Conservation (phyloP, 2,113 vertebrate species). For the Calidris pugnax region DNA sequence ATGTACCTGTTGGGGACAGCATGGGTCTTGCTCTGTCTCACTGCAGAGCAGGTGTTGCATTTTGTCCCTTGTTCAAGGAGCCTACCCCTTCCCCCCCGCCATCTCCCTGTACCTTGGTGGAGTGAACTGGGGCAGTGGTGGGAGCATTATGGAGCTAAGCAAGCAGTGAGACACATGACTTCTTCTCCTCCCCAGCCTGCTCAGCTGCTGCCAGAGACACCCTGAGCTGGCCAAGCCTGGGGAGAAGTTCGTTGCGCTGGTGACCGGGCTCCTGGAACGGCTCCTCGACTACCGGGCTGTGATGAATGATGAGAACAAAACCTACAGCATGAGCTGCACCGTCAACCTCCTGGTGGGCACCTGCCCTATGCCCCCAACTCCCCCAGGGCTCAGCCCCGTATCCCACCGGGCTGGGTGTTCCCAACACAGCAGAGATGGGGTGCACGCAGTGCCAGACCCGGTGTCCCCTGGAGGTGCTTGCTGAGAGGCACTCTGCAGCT, state of each 20-base stretch:
- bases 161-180: rapidly evolving
- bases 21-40: rapidly evolving
- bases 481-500: background rate
- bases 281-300: constrained; percentile 67
- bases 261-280: constrained; percentile 57
- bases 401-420: background rate
- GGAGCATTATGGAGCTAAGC: background rate
- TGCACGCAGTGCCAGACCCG: rapidly evolving
- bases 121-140: background rate
- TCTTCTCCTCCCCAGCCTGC: constrained; percentile 8
- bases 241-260: constrained; percentile 25
- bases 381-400: rapidly evolving
- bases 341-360: constrained; percentile 67
- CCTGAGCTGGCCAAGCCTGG: constrained; percentile 19
- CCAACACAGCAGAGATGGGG: background rate
- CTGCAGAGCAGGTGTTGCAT: background rate
- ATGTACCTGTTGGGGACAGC: too few species aligned
- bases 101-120: too few species aligned
- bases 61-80: background rate
- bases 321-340: constrained; percentile 71
- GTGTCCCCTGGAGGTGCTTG: background rate
- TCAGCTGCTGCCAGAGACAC: constrained; percentile 52
- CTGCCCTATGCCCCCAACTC: too few species aligned
- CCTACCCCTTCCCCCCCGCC: rapidly evolving
- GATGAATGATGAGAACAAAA: constrained; percentile 65